A percentile compares a stretch with the other conserved stretches of the same genome.
Conservation (phyloP, 1,140 invertebrate species). For the Cardiocondyla obscurior region DNA sequence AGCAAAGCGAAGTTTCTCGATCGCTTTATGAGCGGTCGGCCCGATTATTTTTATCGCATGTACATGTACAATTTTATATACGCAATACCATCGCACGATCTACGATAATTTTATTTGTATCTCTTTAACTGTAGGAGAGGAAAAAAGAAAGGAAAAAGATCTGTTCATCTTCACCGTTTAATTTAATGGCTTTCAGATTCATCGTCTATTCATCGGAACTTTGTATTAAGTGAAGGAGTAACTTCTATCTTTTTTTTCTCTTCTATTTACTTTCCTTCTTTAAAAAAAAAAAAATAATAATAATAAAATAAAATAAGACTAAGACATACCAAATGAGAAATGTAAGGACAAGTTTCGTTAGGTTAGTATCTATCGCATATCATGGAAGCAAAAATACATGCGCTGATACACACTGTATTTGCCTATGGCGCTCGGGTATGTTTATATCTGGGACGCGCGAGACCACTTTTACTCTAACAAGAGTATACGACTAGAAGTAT, state of each 20-base stretch:
- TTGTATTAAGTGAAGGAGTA: slow-evolving; percentile 69
- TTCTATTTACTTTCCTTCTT: slow-evolving; percentile 49
- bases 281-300: slow-evolving; percentile 61
- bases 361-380: slow-evolving; percentile 81
- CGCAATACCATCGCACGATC: slow-evolving; percentile 59
- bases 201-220: slow-evolving; percentile 67
- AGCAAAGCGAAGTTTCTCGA: slow-evolving; percentile 60
- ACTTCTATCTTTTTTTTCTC: slow-evolving; percentile 56
- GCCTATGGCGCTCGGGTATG: slow-evolving; percentile 77
- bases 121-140: slow-evolving; percentile 41
- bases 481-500: slow-evolving; percentile 84
- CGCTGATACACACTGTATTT: slow-evolving; percentile 80
- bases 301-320: slow-evolving; percentile 82
- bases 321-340: slow-evolving; percentile 83
- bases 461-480: slow-evolving; percentile 83
- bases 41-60: slow-evolving; percentile 66
- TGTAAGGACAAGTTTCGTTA: slow-evolving; percentile 81
- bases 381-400: slow-evolving; percentile 79
- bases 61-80: slow-evolving; percentile 72
- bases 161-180: slow-evolving; percentile 75
- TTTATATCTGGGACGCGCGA: slow-evolving; percentile 74
- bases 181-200: slow-evolving; percentile 69
- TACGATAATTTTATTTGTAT: slow-evolving; percentile 62
- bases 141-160: slow-evolving; percentile 60
- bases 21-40: slow-evolving; percentile 77